A percentile compares a stretch with the other conserved stretches of the same genome.
These are phyloP conservation scores for Xenopus laevis DNA, from an alignment of 2,113 vertebrate species.

Conservation along the genomic window DNA sequence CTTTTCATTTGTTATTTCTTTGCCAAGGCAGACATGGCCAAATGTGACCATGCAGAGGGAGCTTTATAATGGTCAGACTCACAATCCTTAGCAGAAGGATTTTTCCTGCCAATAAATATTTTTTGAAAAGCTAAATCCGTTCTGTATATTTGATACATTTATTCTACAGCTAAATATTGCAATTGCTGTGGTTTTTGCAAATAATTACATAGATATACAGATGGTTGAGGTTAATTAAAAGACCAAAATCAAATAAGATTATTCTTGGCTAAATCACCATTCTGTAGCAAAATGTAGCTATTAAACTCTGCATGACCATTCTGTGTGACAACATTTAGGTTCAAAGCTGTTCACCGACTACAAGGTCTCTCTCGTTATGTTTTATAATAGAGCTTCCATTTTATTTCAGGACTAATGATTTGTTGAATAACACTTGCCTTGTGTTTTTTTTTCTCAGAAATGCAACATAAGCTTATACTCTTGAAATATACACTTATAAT, in stretches of 20 bases:
- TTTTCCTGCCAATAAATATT: slow-evolving; percentile 9
- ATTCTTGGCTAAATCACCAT: slow-evolving; percentile 1
- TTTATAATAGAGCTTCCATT: no score
- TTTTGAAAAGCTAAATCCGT: background rate
- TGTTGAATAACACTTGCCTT: no score
- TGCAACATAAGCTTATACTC: no score
- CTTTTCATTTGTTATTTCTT: slow-evolving; percentile 31
- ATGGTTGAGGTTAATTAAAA: background rate
- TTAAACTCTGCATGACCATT: background rate
- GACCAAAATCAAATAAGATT: background rate
- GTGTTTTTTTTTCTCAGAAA: no score
- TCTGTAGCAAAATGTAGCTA: background rate
- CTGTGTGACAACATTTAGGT: background rate
- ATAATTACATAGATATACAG: background rate
- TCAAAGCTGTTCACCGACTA: background rate
- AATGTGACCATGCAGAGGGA: slow-evolving; percentile 14
- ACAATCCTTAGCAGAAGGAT: background rate
- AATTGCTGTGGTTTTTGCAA: background rate
- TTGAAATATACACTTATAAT: no score
- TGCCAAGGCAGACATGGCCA: slow-evolving; percentile 11
- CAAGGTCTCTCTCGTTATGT: background rate
- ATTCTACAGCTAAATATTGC: background rate
- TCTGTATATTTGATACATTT: background rate
- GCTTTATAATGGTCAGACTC: slow-evolving; percentile 11
- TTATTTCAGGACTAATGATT: no score